Conservation (phyloP, 2,888 invertebrate genomes). For the Amiota communis region DNA sequence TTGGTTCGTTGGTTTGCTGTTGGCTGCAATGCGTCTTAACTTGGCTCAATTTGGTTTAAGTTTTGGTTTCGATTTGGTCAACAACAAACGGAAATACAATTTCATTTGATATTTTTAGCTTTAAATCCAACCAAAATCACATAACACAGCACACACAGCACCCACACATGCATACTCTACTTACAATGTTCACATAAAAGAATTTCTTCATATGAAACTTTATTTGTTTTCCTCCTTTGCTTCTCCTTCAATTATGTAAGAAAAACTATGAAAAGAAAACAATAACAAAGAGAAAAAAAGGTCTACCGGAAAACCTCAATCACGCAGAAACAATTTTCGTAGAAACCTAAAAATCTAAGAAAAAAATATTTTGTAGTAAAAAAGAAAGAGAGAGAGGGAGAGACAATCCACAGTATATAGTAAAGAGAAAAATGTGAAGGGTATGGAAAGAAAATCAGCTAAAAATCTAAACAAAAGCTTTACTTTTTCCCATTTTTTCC, state of each 20-base stretch:
- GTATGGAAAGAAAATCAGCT: neutral
- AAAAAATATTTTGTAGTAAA: neutral
- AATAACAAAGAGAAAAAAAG: constrained; percentile 38
- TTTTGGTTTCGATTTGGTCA: too few species aligned
- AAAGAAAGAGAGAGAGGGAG: neutral
- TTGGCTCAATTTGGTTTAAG: too few species aligned
- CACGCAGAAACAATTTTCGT: constrained; percentile 59
- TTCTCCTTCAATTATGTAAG: constrained; percentile 22
- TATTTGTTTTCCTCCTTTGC: neutral
- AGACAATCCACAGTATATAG: neutral
- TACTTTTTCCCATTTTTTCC: neutral
- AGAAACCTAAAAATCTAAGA: neutral
- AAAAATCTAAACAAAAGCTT: constrained; percentile 25
- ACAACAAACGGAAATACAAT: too few species aligned
- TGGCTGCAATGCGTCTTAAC: too few species aligned
- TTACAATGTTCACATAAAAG: too few species aligned
- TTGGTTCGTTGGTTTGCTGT: too few species aligned
- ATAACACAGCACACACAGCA: neutral
- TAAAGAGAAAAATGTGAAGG: constrained; percentile 2
- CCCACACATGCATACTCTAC: too few species aligned
- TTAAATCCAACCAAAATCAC: constrained; percentile 22
- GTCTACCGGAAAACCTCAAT: constrained; percentile 59
- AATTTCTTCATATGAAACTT: too few species aligned
- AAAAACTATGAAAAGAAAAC: constrained; percentile 23
- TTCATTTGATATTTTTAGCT: neutral